These are phyloP conservation scores for Taenaris catops DNA, from an alignment of 2,888 invertebrate species.

Conservation along the genomic window DNA sequence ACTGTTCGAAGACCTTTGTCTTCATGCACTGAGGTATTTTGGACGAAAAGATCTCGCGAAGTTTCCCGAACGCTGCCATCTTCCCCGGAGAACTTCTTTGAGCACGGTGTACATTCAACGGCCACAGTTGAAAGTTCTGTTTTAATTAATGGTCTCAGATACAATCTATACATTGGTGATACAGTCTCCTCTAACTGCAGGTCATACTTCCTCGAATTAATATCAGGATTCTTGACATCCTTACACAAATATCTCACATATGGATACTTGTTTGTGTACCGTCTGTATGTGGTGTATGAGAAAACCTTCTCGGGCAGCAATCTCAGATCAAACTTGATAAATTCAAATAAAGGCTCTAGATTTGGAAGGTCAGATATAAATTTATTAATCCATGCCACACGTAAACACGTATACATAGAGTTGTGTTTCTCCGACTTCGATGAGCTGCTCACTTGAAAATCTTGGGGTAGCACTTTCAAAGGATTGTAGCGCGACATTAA, in stretches of 20 bases:
- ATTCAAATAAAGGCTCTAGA: slow-evolving; percentile 15
- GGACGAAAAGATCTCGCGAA: too few species aligned
- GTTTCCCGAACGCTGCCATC: too few species aligned
- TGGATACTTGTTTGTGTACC: slow-evolving; percentile 32
- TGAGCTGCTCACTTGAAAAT: slow-evolving; percentile 17
- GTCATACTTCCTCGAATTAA: slow-evolving; percentile 30
- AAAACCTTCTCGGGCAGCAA: slow-evolving; percentile 15
- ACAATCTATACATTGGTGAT: slow-evolving; percentile 30
- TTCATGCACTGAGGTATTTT: too few species aligned
- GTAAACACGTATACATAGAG: not conserved
- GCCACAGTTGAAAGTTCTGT: not conserved
- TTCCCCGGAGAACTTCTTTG: too few species aligned
- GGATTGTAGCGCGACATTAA: slow-evolving; percentile 10
- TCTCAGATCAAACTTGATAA: slow-evolving; percentile 17
- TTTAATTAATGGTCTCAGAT: slow-evolving; percentile 12
- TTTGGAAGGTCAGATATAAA: not conserved
- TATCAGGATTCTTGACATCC: slow-evolving; percentile 23
- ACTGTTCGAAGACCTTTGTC: too few species aligned
- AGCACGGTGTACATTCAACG: not conserved
- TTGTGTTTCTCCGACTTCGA: not conserved
- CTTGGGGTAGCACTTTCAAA: slow-evolving; percentile 14
- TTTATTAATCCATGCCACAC: slow-evolving; percentile 6
- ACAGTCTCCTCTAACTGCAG: slow-evolving; percentile 45
- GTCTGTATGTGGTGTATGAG: slow-evolving; percentile 12
- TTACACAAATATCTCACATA: slow-evolving; percentile 43